Percentiles rank a stretch among this genome's conserved stretches.
Conservation (phyloP, 2,888 invertebrate genomes). For the Shargacucullia verbasci region DNA sequence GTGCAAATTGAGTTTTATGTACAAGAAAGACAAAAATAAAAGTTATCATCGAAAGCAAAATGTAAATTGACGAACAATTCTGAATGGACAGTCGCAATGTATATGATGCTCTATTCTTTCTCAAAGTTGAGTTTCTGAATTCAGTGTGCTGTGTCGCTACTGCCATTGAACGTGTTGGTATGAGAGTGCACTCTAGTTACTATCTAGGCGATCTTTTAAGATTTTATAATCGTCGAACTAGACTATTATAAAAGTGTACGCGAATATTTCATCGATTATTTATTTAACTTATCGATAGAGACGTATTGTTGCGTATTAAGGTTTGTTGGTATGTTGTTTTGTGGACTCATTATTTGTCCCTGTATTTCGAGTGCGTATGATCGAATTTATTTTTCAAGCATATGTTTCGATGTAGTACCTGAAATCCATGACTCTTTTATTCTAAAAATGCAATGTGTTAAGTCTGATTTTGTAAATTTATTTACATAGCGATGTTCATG, state of each 20-base stretch:
- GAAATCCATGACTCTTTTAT: conserved; percentile 24
- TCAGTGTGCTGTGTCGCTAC: conserved; percentile 52
- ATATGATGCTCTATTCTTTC: conserved; percentile 9
- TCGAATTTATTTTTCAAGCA: conserved; percentile 54
- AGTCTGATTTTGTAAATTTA: conserved; percentile 47
- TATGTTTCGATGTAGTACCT: conserved; percentile 15
- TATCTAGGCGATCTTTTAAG: conserved; percentile 60
- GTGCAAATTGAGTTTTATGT: conserved; percentile 9
- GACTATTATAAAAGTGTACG: conserved; percentile 68
- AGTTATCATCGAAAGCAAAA: conserved; percentile 18
- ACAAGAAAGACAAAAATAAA: conserved; percentile 27
- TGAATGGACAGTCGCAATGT: conserved; percentile 15
- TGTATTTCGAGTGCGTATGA: conserved; percentile 32
- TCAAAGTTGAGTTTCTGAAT: conserved; percentile 48
- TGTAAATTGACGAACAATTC: conserved; percentile 14
- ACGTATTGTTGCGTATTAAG: conserved; percentile 65
- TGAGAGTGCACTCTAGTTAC: conserved; percentile 59
- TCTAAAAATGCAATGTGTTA: conserved; percentile 40
- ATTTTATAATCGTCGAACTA: conserved; percentile 66
- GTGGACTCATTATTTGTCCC: conserved; percentile 43
- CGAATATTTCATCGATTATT: conserved; percentile 61
- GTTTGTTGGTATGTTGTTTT: conserved; percentile 64
- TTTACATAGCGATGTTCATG: conserved; percentile 21
- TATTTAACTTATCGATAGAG: conserved; percentile 64
- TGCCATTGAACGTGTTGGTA: conserved; percentile 49